Base-by-base conservation (phyloP, 2,113 vertebrate species). In the Thunnus maccoyii region DNA sequence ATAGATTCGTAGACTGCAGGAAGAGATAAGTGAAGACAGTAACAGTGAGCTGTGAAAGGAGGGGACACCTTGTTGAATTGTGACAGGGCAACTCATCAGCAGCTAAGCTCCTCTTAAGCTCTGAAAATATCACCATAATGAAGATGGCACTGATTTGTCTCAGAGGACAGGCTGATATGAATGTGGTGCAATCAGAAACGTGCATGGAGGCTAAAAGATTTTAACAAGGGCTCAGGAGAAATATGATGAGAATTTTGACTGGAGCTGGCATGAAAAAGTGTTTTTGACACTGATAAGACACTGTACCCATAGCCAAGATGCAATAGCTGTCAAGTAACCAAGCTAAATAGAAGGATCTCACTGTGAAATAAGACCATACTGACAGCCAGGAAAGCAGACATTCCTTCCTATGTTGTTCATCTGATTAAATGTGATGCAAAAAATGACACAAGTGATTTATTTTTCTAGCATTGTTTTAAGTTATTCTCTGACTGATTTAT, bases 91-190 rank as follows among this genome's bases (percentile, higher is more conserved):
- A 46, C 58, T 72, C 41, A 62, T 68, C 55, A 48, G 47, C 54
- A 57, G 60, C 54, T 52, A 50, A 79, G 10, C 22, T 52, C 22
- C 9, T 55, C 32, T 51, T 47, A 20, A 60, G 55, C 14, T 79
- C 50, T 65, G 48, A 20, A 44, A 72, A 57, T 44, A 47, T 57
- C 41, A 48, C 1, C 20, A 14, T 27, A 48, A 72, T 52, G 50
- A 55, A 60, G 30, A 81, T 13, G 46, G 17, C 22, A 44, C 58
- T 63, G 76, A 61, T 76, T 61, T 51, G 47, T 72, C 64, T 75
- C 30, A 3, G n/a, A 66, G 70, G 72, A 69, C 46, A 10, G 25
- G 11, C 32, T 16, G 20, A 52, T 18, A 20, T n/a, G 27, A 74
- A 52, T 10, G 27, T 30, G 48, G 3, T 30, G 56, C 48, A 76